A percentile compares a stretch with the other conserved stretches of the same genome.
Conservation (phyloP, 2,797 vertebrate genomes). For the Sarcophilus harrisii region DNA sequence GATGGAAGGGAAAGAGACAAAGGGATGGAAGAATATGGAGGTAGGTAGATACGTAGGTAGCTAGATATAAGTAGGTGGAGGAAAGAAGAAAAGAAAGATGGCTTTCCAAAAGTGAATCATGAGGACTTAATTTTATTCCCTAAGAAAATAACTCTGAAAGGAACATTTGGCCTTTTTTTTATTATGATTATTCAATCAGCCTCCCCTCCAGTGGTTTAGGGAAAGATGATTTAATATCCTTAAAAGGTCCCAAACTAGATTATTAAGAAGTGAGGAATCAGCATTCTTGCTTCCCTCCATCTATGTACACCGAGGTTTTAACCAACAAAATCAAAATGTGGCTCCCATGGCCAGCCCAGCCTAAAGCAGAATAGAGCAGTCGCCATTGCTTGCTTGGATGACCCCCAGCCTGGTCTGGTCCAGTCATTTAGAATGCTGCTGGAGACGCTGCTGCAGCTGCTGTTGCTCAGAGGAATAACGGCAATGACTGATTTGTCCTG, state of each 20-base stretch:
- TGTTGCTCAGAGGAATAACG: not conserved
- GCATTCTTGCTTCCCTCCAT: conserved; percentile 31
- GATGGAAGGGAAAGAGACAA: not conserved
- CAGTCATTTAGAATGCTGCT: not conserved
- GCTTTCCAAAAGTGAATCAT: not conserved
- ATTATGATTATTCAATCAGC: not conserved
- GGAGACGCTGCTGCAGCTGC: not conserved
- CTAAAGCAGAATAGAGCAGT: not conserved
- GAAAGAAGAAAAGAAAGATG: not conserved
- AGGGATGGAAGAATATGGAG: not conserved
- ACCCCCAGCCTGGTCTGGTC: not conserved
- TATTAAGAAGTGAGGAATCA: not conserved
- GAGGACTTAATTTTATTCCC: not conserved
- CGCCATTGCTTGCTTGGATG: not conserved
- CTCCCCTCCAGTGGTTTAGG: not conserved
- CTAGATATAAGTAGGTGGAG: not conserved
- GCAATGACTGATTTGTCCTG: not conserved
- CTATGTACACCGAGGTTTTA: not conserved
- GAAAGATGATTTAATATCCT: conserved; percentile 11
- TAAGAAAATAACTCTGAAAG: conserved; percentile 36
- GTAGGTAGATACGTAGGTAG: not conserved
- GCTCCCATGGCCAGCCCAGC: not conserved
- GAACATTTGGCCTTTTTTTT: not conserved
- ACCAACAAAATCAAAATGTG: not conserved
- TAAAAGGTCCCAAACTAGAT: not conserved